phyloP scores from a whole-genome alignment of 1,140 invertebrate species.

The Drosophila nigrodunni region DNA sequence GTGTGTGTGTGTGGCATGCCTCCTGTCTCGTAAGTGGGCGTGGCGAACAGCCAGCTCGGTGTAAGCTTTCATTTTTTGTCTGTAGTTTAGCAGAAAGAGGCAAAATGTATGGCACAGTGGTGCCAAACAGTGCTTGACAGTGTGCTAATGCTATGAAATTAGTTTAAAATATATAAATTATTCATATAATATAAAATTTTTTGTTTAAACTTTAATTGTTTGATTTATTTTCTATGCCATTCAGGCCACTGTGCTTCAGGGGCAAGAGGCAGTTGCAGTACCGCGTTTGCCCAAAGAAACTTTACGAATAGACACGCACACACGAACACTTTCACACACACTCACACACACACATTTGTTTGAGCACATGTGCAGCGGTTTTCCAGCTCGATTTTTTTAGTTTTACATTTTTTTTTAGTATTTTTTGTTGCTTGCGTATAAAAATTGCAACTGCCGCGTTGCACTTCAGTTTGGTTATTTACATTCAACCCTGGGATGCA shows the following conservation, averaged over 20 bases:
- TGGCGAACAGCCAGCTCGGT: conserved; percentile 11
- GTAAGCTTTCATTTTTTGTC: conserved; percentile 47
- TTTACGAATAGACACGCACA: conserved; percentile 53
- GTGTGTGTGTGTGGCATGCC: conserved; percentile 7
- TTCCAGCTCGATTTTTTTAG: conserved; percentile 23
- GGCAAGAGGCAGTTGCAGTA: conserved; percentile 30
- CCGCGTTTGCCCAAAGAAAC: conserved; percentile 59
- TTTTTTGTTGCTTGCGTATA: conserved; percentile 40
- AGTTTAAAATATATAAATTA: neutral
- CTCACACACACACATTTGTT: conserved; percentile 41
- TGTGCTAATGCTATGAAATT: too few species aligned
- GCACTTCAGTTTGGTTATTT: conserved; percentile 66
- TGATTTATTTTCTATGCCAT: neutral
- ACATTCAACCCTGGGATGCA: conserved; percentile 30
- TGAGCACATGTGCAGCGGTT: conserved; percentile 44
- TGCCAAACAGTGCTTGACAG: neutral
- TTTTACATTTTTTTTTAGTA: conserved; percentile 19
- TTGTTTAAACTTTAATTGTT: neutral
- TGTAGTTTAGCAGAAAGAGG: conserved; percentile 25
- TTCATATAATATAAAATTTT: neutral
- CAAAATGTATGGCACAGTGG: conserved; percentile 20
- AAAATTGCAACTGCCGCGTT: conserved; percentile 51
- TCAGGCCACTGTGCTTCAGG: conserved; percentile 4
- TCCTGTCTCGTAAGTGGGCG: conserved; percentile 37
- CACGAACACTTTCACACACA: neutral